Evolutionary conservation across 2,888 invertebrate species (phyloP), one percentile per base, ranked within the genome.

Genomic region (Azorinus chamasolen): DNA sequence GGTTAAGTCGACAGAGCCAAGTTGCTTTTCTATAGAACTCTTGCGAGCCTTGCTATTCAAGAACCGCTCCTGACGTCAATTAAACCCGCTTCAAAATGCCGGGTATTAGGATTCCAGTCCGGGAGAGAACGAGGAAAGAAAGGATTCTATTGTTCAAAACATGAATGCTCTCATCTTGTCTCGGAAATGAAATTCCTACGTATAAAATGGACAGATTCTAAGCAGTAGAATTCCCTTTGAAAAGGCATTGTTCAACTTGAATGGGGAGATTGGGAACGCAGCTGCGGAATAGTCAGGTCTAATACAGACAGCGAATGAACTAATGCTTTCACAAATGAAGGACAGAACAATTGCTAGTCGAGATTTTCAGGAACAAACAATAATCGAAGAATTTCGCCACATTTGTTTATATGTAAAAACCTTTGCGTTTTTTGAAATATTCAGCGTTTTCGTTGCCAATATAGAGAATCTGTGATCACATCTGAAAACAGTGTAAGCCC

Each of bases 101-200:
- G 53, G 45, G 66, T 65, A 77, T 77, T 73, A 79, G 74, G 69
- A 61, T 48, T 45, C 57, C 57, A 62, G 70, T 50, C 50, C 39
- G 63, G 48, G 41, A 68, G 45, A 79, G 62, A 53, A 53, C 63
- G 63, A 45, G n/a, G 45, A 63, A 55, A 62, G 71, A 75, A 79
- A 71, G 53, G 74, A 46, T 20, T 20, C 68, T 50, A 59, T 79
- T 79, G 79, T 79, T 75, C 75, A 41, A 32, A 24, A 32, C 50
- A 57, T 79, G 75, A 79, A 79, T 66, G 64, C 66, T 57, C 65
- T 79, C 79, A 75, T 79, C 75, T 68, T 66, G 58, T 68, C 62
- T 58, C 71, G 79, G 79, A 79, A 79, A 79, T 79, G 79, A 79
- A 79, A 79, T 79, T 79, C 79, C 79, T 62, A 43, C 68, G 57